These are phyloP conservation scores for Sminthopsis crassicaudata DNA, from an alignment of 2,113 vertebrate species.

Conservation along the genomic window DNA sequence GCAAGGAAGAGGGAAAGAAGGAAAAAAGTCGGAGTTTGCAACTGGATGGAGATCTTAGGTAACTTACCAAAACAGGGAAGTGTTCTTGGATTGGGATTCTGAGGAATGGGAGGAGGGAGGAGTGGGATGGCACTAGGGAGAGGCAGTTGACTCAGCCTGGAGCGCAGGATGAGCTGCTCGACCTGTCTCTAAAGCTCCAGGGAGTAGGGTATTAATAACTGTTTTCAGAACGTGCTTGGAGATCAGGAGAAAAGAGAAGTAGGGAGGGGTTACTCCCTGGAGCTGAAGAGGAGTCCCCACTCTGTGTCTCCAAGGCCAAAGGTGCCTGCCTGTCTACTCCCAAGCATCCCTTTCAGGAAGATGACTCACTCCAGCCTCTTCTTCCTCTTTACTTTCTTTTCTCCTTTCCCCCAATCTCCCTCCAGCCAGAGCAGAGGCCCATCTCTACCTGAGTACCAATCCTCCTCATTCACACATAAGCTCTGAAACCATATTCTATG, in stretches of 20 bases:
- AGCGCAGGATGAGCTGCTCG: background rate
- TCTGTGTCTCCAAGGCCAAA: background rate
- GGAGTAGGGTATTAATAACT: slow-evolving; percentile 16
- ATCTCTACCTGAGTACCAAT: background rate
- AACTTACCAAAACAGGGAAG: background rate
- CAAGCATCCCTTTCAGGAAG: background rate
- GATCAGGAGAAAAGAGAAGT: slow-evolving; percentile 12
- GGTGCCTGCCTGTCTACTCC: background rate
- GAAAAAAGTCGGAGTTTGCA: background rate
- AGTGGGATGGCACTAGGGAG: background rate
- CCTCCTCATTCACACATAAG: background rate
- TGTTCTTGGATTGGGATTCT: background rate
- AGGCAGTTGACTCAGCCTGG: background rate
- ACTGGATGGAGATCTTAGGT: background rate
- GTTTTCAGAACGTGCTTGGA: slow-evolving; percentile 39
- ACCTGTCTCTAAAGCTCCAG: background rate
- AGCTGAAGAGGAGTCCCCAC: background rate
- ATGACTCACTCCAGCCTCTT: background rate
- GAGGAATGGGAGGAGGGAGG: background rate
- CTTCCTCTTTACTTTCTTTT: background rate
- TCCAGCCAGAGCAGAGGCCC: background rate
- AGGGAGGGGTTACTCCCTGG: background rate
- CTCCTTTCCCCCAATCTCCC: background rate
- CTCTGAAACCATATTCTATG: slow-evolving; percentile 2
- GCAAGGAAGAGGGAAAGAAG: background rate